Evolutionary conservation across 2,113 vertebrate species (phyloP).

Genomic region (Ploceus nigricollis): DNA sequence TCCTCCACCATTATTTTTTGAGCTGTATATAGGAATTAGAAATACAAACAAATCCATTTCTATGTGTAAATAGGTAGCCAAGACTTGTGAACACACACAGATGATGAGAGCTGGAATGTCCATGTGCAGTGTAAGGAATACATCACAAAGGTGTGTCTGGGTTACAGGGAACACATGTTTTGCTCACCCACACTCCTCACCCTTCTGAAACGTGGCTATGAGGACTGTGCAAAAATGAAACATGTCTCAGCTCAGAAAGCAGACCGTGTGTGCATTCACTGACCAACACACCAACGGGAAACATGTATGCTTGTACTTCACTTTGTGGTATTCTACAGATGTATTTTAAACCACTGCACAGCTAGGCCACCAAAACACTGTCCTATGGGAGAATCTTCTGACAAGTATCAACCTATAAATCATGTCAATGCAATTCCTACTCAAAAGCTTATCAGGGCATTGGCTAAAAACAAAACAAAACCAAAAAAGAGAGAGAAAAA

Average conservation of each 20-base stretch:
- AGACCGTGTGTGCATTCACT: fast-evolving
- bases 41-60: background rate
- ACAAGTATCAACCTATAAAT: background rate
- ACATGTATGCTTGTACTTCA: background rate
- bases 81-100: background rate
- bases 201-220: background rate
- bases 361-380: background rate
- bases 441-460: background rate
- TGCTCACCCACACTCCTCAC: background rate
- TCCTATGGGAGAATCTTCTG: background rate
- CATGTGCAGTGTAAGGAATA: background rate
- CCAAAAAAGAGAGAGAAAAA: background rate
- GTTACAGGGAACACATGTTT: fast-evolving
- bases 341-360: background rate
- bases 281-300: background rate
- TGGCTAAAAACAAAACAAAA: background rate
- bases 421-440: background rate
- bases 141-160: too few species aligned
- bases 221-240: background rate
- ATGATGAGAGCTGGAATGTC: background rate
- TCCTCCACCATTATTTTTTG: background rate
- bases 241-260: background rate
- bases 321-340: background rate
- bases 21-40: background rate
- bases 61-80: background rate